Evolutionary conservation across 1,140 invertebrate genomes (phyloP), one percentile per base, ranked within the genome.

Genomic region (Ericerus pela): DNA sequence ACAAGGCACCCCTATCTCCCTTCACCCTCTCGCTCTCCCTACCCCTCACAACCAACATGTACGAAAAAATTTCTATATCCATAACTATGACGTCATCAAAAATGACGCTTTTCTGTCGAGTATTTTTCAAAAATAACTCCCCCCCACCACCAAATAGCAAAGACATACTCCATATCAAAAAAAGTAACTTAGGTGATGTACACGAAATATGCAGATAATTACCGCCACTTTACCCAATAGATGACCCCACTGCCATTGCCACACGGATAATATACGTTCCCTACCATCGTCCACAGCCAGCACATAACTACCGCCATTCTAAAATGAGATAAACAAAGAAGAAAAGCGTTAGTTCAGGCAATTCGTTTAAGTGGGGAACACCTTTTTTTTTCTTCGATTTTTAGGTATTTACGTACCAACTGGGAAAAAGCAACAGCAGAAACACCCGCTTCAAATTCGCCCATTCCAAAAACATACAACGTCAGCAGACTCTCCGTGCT

Each of bases 221-320:
- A 88, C 85, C 55, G 87, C 85, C 37, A 89, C 85, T 81, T 88
- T 89, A 56, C 86, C 86, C 14, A 90, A 75, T 36, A 89, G 71
- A 70, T 88, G 84, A 57, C 84, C 85, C 85, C 84, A 87, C 66
- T 88, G 84, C 86, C 86, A 90, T 63, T 88, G 84, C 86, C 86
- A 91, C 12, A 88, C 82, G 1, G 85, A 88, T 5, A 91, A 72
- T 58, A 89, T 88, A 62, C 85, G 84, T 67, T 91, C 87, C 57
- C 83, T 76, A 1, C 85, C 85, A 12, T 79, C 84, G 67, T 91
- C 86, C 22, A 90, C 85, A 0, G 85, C 85, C 28, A 90, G 67
- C 10, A 90, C 84, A 67, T 88, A 88, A 66, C 83, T 87, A 12
- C 86, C 87, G n/a, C 85, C 84, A 64, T 88, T 88, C 84, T 88